phyloP scores from a whole-genome alignment of 2,888 invertebrate genomes.

The Xylophagus ater region DNA sequence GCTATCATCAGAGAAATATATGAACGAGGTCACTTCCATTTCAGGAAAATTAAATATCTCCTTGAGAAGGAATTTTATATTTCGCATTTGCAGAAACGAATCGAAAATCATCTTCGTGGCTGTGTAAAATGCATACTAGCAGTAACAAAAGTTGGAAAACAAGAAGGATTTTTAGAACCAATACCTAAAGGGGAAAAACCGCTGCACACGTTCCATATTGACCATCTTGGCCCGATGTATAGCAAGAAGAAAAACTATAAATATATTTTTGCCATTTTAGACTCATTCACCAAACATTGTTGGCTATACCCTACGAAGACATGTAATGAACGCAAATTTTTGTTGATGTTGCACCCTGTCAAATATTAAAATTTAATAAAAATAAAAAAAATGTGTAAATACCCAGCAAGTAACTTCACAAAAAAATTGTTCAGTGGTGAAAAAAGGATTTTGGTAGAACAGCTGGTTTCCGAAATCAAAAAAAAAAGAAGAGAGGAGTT shows the following conservation, averaged over 20 bases:
- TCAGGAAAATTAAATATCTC: background rate
- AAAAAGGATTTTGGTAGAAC: too few relatives aligned
- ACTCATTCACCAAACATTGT: constrained; percentile 26
- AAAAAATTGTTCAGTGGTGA: too few relatives aligned
- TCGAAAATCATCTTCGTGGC: background rate
- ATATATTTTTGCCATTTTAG: constrained; percentile 25
- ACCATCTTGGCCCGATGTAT: constrained; percentile 27
- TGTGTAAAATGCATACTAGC: constrained; percentile 8
- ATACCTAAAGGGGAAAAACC: constrained; percentile 25
- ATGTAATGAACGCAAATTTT: too few relatives aligned
- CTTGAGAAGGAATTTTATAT: background rate
- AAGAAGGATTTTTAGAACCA: constrained; percentile 25
- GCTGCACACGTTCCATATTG: constrained; percentile 24
- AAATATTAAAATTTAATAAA: too few relatives aligned
- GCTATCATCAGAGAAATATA: constrained; percentile 11
- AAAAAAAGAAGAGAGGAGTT: too few relatives aligned
- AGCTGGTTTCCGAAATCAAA: too few relatives aligned
- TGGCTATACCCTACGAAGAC: constrained; percentile 27
- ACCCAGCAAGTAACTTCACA: too few relatives aligned
- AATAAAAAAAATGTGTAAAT: too few relatives aligned
- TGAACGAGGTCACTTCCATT: constrained; percentile 14
- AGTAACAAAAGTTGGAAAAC: constrained; percentile 24
- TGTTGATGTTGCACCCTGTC: too few relatives aligned
- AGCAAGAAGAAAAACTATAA: constrained; percentile 25
- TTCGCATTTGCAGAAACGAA: background rate